phyloP scores from a whole-genome alignment of 2,113 vertebrate species.

The Calidris pygmaea region DNA sequence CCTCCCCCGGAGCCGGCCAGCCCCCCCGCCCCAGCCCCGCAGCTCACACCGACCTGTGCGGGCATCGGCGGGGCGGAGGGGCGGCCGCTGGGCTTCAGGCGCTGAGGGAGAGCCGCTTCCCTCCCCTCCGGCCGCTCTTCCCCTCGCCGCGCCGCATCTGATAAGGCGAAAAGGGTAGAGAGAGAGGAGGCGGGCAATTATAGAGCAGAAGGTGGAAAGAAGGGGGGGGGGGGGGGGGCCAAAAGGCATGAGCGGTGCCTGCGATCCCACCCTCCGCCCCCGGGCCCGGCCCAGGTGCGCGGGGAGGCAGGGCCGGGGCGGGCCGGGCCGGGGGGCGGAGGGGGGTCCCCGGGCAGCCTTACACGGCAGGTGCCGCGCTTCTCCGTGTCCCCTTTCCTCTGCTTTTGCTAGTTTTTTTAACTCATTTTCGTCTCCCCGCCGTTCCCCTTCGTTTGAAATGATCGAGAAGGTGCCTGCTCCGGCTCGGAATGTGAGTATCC shows the following conservation, averaged over 20 bases:
- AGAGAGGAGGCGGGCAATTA: slow-evolving; percentile 56
- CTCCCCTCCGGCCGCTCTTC: not conserved
- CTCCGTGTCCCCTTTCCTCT: too few species aligned
- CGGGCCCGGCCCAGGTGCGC: slow-evolving; percentile 7
- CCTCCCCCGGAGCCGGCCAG: not conserved
- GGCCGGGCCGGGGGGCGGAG: not conserved
- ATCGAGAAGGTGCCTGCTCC: not conserved
- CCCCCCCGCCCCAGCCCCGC: not conserved
- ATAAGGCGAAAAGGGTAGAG: not conserved
- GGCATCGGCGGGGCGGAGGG: not conserved
- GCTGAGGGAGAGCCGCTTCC: not conserved
- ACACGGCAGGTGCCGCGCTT: not conserved
- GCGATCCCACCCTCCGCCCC: not conserved
- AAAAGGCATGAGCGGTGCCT: not conserved
- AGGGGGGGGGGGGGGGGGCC: not conserved
- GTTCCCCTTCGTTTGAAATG: not conserved
- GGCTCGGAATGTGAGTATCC: not conserved
- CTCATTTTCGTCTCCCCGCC: not conserved
- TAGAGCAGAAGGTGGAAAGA: slow-evolving; percentile 51
- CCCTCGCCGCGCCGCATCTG: not conserved
- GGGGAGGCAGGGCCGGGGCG: not conserved
- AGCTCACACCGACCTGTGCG: slow-evolving; percentile 35
- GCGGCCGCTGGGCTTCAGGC: not conserved
- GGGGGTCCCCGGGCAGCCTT: not conserved
- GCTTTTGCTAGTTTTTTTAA: not conserved